phyloP scores from a whole-genome alignment of 2,888 invertebrate species.

The Luffia ferchaultella region DNA sequence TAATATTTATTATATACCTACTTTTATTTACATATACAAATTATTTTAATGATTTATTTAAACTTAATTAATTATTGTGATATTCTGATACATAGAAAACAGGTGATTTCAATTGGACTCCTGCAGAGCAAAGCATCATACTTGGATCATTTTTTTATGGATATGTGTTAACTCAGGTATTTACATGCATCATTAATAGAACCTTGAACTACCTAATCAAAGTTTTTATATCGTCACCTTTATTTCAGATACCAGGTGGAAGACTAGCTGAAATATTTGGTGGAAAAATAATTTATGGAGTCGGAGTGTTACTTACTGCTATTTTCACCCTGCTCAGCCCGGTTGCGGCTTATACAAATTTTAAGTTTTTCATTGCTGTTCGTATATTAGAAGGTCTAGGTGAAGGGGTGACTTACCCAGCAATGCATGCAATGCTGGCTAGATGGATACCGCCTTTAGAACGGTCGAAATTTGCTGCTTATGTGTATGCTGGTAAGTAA shows the following conservation, averaged over 20 bases:
- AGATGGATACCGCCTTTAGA: conserved; percentile 94
- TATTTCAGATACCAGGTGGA: conserved; percentile 71
- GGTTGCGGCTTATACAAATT: conserved; percentile 74
- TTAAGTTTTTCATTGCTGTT: conserved; percentile 75
- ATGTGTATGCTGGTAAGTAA: conserved; percentile 81
- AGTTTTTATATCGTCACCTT: too few relatives aligned
- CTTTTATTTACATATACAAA: too few relatives aligned
- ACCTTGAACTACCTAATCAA: background rate
- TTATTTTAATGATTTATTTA: conserved; percentile 4
- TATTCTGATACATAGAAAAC: conserved; percentile 49
- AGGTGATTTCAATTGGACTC: conserved; percentile 82
- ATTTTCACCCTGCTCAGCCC: conserved; percentile 86
- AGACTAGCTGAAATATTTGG: conserved; percentile 86
- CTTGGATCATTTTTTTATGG: conserved; percentile 86
- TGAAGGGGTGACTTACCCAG: conserved; percentile 92
- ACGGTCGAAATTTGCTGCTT: conserved; percentile 87
- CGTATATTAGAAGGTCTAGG: conserved; percentile 84
- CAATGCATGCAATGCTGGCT: conserved; percentile 93
- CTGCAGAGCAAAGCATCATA: conserved; percentile 80
- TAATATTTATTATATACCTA: too few relatives aligned
- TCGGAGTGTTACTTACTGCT: conserved; percentile 83
- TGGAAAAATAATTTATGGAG: conserved; percentile 86
- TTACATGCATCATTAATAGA: too few relatives aligned
- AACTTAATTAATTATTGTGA: conserved; percentile 12
- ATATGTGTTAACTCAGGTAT: conserved; percentile 80